These are phyloP conservation scores for Gymnopithys bicolor DNA, from an alignment of 2,797 vertebrate species.

Conservation along the genomic window DNA sequence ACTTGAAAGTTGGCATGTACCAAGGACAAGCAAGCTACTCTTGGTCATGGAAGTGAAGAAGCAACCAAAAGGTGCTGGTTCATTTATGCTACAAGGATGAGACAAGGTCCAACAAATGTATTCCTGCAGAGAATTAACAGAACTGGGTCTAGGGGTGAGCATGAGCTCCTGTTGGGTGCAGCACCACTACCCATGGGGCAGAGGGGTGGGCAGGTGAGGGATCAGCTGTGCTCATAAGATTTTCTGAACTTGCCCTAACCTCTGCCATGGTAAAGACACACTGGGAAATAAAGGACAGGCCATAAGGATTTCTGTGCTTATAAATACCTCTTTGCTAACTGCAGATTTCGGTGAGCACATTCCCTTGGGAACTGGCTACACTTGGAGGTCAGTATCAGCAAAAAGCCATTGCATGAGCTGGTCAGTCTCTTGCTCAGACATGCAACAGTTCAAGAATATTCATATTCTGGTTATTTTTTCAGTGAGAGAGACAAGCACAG, in stretches of 20 bases:
- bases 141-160: rapidly evolving
- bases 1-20: neutral
- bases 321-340: neutral
- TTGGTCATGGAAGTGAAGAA: neutral
- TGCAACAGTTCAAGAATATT: neutral
- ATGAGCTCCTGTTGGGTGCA: rapidly evolving
- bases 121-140: neutral
- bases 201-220: neutral
- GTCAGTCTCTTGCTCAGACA: neutral
- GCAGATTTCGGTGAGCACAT: neutral
- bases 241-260: neutral
- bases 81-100: neutral
- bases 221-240: neutral
- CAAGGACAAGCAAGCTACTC: neutral
- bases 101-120: neutral
- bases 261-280: neutral
- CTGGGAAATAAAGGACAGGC: neutral
- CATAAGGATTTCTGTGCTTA: neutral
- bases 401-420: neutral
- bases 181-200: rapidly evolving
- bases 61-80: neutral
- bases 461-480: neutral
- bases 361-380: neutral
- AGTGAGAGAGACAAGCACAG: neutral
- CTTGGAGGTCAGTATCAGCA: neutral